Evolutionary conservation across 1,140 invertebrate genomes (phyloP), one percentile per base, ranked within the genome.

Genomic region (Drosophila jambulina): DNA sequence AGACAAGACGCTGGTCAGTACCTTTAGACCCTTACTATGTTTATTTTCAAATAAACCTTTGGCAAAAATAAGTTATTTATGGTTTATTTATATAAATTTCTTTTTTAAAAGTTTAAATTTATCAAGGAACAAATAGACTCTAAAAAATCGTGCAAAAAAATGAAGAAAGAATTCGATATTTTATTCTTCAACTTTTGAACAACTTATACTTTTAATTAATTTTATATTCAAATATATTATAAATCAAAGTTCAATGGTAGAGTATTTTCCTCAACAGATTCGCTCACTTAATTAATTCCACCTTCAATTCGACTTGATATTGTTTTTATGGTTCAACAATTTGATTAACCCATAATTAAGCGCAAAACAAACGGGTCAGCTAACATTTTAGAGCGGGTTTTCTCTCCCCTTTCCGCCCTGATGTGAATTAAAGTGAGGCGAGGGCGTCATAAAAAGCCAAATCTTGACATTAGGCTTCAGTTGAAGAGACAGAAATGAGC

Each of bases 391-490:
- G 12, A 46, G 49, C 49, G 13, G 21, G 60, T 45, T 63, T 48
- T 29, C 48, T 17, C 23, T 34, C 25, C 32, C 42, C 58, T 53
- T 34, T 53, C 7, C n/a, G 40, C 15, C 27, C 25, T 38, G 54
- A 43, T 17, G 53, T 12, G 53, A 38, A 12, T 38, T 38, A 25
- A 54, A 54, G 13, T 36, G 3, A 54, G 12, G 32, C 36, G 49
- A 49, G 46, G 62, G 46, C 57, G 43, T 75, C 69, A 78, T 75
- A 85, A 81, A 85, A 82, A 82, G 69, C 61, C 75, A 75, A 67
- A 86, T 68, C 72, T 75, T 85, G 82, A 36, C 82, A 85, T 85
- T 85, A 85, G 68, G 68, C 59, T 46, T 56, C 53, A 56, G 53
- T 38, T n/a, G 21, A 25, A 12, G 36, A 34, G 25, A 49, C 57